A percentile compares a stretch with the other conserved stretches of the same genome.
phyloP scores from a whole-genome alignment of 2,888 invertebrate genomes.

The Nemapogon koenigi region DNA sequence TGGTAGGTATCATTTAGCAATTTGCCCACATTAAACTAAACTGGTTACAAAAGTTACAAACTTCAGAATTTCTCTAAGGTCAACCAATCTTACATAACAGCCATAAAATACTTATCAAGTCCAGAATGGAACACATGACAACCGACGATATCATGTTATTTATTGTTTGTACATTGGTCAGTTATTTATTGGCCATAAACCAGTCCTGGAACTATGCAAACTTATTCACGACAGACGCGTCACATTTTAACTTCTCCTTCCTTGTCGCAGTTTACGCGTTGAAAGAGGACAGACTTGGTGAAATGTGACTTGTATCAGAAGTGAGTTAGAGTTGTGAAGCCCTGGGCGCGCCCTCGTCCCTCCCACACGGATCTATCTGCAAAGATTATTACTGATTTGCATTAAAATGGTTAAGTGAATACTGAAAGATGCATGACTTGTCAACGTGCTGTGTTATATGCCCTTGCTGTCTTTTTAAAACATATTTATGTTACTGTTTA shows the following conservation, averaged over 20 bases:
- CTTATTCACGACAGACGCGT: slow-evolving; percentile 1
- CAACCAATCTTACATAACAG: slow-evolving; percentile 3
- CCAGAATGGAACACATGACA: slow-evolving; percentile 12
- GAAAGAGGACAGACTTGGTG: neutral
- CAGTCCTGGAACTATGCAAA: slow-evolving; percentile 1
- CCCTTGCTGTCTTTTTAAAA: neutral
- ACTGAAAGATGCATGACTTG: slow-evolving; percentile 6
- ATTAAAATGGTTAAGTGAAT: slow-evolving; percentile 9
- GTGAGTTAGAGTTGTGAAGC: slow-evolving; percentile 6
- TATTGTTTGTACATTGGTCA: slow-evolving; percentile 14
- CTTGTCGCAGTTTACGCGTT: neutral
- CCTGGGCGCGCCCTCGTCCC: slow-evolving; percentile 2
- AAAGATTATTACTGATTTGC: slow-evolving; percentile 8
- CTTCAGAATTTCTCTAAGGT: too few species aligned
- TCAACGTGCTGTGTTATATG: slow-evolving; percentile 4
- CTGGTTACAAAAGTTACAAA: too few species aligned
- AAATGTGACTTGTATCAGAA: slow-evolving; percentile 1
- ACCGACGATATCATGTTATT: slow-evolving; percentile 15
- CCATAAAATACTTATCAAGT: slow-evolving; percentile 8
- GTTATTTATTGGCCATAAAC: slow-evolving; percentile 14
- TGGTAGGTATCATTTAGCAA: neutral
- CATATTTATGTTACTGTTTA: neutral
- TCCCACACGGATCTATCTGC: slow-evolving; percentile 8
- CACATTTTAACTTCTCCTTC: neutral
- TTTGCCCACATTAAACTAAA: too few species aligned